A percentile compares a stretch with the other conserved stretches of the same genome.
phyloP scores from a whole-genome alignment of 2,888 invertebrate genomes.

The Mythimna albipuncta region DNA sequence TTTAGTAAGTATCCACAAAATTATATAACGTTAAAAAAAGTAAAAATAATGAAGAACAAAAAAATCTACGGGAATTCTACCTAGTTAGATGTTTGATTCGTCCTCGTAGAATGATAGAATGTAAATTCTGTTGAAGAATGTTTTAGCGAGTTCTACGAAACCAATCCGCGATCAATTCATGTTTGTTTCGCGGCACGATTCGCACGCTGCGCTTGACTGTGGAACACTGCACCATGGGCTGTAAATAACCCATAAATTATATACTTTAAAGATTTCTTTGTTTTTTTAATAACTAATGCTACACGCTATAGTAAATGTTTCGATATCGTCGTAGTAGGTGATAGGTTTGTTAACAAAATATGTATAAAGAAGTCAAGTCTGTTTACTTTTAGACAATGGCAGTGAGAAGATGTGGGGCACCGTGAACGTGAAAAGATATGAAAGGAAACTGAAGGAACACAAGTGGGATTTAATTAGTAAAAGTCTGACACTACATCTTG shows the following conservation, averaged over 20 bases:
- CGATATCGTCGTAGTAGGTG: background rate
- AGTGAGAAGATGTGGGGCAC: no score
- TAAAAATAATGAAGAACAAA: no score
- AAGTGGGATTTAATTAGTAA: no score
- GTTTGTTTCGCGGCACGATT: slow-evolving; percentile 42
- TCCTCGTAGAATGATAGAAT: slow-evolving; percentile 16
- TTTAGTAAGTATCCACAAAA: no score
- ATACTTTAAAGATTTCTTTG: slow-evolving; percentile 5
- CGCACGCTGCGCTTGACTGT: slow-evolving; percentile 11
- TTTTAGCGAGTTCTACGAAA: slow-evolving; percentile 26
- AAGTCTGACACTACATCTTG: no score
- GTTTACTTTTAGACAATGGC: no score
- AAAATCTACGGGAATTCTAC: background rate
- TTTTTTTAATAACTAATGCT: background rate
- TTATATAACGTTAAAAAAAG: no score
- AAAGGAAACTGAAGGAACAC: no score
- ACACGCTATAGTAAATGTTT: slow-evolving; percentile 14
- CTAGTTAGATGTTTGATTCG: background rate
- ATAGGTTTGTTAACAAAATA: background rate
- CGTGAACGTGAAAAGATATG: no score
- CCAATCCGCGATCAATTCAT: slow-evolving; percentile 33
- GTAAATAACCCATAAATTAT: background rate
- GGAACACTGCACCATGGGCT: slow-evolving; percentile 18
- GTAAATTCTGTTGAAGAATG: slow-evolving; percentile 33
- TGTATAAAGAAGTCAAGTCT: no score